Conservation (phyloP, 64 coral and sea anemone species). For the Catalaphyllia jardinei region DNA sequence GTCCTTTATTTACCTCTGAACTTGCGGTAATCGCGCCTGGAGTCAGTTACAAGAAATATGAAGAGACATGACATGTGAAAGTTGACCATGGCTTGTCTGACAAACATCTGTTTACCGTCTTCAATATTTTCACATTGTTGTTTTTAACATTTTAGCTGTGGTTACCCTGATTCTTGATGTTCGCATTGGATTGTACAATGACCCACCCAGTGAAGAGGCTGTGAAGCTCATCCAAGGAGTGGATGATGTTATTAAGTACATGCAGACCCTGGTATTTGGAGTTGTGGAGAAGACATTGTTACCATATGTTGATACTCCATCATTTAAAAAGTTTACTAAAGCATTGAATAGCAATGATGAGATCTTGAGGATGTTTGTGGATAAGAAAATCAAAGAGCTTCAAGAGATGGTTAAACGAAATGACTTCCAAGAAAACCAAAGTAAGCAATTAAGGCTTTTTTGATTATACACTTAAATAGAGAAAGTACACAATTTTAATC, state of each 20-base stretch:
- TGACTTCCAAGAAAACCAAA: background rate
- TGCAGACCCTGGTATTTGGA: background rate
- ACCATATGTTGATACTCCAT: slow-evolving; percentile 34
- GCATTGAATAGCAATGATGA: background rate
- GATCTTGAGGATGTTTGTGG: slow-evolving; percentile 6
- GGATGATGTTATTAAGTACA: background rate
- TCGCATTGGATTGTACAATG: slow-evolving; percentile 46
- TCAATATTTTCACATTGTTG: no score
- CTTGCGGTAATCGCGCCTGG: no score
- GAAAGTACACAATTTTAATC: background rate
- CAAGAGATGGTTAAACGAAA: background rate
- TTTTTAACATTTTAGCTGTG: slow-evolving; percentile 1
- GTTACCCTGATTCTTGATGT: slow-evolving; percentile 43
- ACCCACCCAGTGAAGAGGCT: slow-evolving; percentile 24
- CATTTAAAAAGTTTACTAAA: background rate
- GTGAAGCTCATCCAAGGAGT: slow-evolving; percentile 26
- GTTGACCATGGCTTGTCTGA: no score
- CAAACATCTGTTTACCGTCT: no score
- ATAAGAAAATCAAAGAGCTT: slow-evolving; percentile 21
- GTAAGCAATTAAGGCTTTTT: background rate
- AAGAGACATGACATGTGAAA: no score
- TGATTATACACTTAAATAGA: no score
- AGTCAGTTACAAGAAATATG: no score
- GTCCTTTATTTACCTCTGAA: no score
- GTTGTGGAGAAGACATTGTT: background rate